Base-by-base conservation (phyloP, 2,888 invertebrate genomes). In the Lepidocyrtoides sp. region DNA sequence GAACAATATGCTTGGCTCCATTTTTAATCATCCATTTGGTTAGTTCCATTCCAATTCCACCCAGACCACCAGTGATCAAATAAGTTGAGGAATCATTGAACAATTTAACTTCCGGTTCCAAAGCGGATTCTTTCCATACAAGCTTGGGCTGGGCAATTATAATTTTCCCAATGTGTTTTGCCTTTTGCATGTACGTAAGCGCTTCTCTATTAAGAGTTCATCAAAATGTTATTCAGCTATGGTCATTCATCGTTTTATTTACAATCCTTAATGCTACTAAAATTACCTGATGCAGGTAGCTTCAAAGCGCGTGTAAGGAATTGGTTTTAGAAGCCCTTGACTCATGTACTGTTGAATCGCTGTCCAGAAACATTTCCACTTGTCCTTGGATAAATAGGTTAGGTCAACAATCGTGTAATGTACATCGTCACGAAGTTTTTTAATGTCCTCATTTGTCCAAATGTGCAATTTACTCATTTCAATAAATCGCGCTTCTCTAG, bases 41-140 rank as follows among this genome's bases (percentile, higher is more conserved):
- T 8, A 93, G 91, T 66, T 93, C 93, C 79, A 93, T 69, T 5
- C 93, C 93, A 32, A 93, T 92, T 20, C 93, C 93, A 17, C 93
- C 93, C 10, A 93, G 54, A 12, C 93, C 93, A 2, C 93, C 93
- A 10, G 93, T 92, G 14, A 93, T 88, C 7, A 93, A 29, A 60
- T 93, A 93, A n/a, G 2, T 82, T 3, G 90, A 69, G 12, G 85
- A 85, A 57, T 86, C 29, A 23, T 87, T 86, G 92, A 5, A 91
- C 12, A 20, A 86, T 84, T 0, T 0, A 57, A 81, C 87, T 1
- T 4, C 29, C 1, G 92, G 44, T 12, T 83, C 75, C 1, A 92
- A 77, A n/a, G 84, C 84, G 10, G 72, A 54, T 23, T 48, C 63
- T 7, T 77, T 48, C 26, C 82, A 23, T 12, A 84, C 82, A 51